A percentile compares a stretch with the other conserved stretches of the same genome.
These are phyloP conservation scores for Baronia brevicornis DNA, from an alignment of 2,888 invertebrate genomes.

Conservation along the genomic window DNA sequence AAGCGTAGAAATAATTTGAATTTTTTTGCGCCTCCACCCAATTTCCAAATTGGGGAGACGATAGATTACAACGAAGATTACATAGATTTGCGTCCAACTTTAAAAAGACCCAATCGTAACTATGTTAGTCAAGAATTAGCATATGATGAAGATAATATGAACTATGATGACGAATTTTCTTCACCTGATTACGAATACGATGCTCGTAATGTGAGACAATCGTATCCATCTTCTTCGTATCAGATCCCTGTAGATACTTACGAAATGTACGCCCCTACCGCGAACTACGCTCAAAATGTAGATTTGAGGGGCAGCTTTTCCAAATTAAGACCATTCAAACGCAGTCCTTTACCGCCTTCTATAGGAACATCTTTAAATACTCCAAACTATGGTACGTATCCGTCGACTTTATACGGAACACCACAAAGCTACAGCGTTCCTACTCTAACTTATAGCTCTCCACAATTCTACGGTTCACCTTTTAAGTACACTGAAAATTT, in stretches of 20 bases:
- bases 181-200: conserved; percentile 33
- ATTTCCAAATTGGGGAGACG: conserved; percentile 37
- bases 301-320: conserved; percentile 29
- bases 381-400: conserved; percentile 16
- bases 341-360: conserved; percentile 13
- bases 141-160: conserved; percentile 33
- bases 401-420: conserved; percentile 8
- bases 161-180: conserved; percentile 28
- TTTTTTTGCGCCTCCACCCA: conserved; percentile 31
- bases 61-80: conserved; percentile 30
- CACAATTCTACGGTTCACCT: too few species aligned
- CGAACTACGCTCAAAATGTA: conserved; percentile 23
- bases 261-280: conserved; percentile 27
- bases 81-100: conserved; percentile 21
- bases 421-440: conserved; percentile 16
- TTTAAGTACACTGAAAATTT: too few species aligned
- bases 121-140: conserved; percentile 27
- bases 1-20: conserved; percentile 23
- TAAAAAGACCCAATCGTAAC: conserved; percentile 24
- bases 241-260: conserved; percentile 14
- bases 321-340: conserved; percentile 27
- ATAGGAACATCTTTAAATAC: conserved; percentile 9
- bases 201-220: conserved; percentile 19
- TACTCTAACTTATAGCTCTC: conserved; percentile 29
- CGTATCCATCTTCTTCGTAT: conserved; percentile 17